These are phyloP conservation scores for Eurypyga helias DNA, from an alignment of 2,113 vertebrate genomes.

Conservation along the genomic window DNA sequence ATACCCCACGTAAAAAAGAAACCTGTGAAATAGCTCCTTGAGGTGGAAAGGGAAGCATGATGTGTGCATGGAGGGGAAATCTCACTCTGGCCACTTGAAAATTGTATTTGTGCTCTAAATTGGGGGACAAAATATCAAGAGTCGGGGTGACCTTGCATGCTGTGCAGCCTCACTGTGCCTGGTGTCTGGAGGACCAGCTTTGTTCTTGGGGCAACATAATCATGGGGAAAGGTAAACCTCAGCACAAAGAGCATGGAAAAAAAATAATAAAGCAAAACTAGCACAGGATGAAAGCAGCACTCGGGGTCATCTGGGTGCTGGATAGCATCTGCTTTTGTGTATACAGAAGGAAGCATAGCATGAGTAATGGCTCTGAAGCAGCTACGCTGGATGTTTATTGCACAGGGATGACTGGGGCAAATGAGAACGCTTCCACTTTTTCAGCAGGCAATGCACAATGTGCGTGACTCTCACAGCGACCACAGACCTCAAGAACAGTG, in stretches of 20 bases:
- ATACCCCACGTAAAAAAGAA: neutral
- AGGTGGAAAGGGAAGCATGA: neutral
- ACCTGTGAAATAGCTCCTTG: neutral
- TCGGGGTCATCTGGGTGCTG: conserved; percentile 17
- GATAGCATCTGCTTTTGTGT: conserved; percentile 30
- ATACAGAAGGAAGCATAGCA: neutral
- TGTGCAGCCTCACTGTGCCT: neutral
- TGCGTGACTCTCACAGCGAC: neutral
- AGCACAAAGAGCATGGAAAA: neutral
- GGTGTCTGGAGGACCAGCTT: neutral
- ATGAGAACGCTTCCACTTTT: neutral
- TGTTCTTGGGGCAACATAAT: neutral
- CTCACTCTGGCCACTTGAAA: neutral
- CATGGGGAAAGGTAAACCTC: neutral
- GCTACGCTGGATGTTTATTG: neutral
- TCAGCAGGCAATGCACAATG: neutral
- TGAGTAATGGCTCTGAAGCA: neutral
- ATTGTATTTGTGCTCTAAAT: neutral
- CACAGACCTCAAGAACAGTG: neutral
- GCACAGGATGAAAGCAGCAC: conserved; percentile 5
- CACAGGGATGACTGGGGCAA: neutral
- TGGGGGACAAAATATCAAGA: neutral
- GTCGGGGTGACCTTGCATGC: neutral
- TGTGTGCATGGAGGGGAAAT: neutral
- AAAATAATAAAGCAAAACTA: neutral